Percentiles rank a stretch among this genome's conserved stretches.
phyloP scores from a whole-genome alignment of 2,888 invertebrate species.

The Scrobipalpa atriplicella region DNA sequence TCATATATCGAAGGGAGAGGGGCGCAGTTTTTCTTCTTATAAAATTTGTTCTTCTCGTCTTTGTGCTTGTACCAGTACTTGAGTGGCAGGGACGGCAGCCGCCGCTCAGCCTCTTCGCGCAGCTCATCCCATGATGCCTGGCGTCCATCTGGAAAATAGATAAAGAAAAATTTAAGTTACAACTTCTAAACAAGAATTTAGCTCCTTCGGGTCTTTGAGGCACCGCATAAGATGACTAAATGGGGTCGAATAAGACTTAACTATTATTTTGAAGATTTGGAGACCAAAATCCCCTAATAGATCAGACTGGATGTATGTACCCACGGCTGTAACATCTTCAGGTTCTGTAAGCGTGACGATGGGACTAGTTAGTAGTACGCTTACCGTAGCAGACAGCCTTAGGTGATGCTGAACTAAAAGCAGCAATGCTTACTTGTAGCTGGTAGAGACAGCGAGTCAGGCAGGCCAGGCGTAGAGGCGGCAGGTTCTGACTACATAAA shows the following conservation, averaged over 20 bases:
- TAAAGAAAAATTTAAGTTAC: neutral
- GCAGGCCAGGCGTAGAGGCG: constrained; percentile 44
- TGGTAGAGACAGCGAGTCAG: constrained; percentile 33
- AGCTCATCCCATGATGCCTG: constrained; percentile 87
- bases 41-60: constrained; percentile 87
- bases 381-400: no score
- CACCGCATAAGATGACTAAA: neutral
- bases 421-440: constrained; percentile 30
- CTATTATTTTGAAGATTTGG: no score
- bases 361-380: no score
- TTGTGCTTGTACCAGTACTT: constrained; percentile 93
- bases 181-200: neutral
- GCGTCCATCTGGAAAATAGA: constrained; percentile 51
- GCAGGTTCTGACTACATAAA: constrained; percentile 57
- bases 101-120: constrained; percentile 89
- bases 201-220: neutral
- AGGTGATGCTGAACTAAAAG: no score
- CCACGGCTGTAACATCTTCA: no score
- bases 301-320: no score
- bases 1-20: constrained; percentile 95
- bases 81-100: constrained; percentile 92
- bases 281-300: no score
- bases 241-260: no score
- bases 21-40: constrained; percentile 89
- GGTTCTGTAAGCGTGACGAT: no score